Percentiles rank a stretch among this genome's conserved stretches.
phyloP scores from a whole-genome alignment of 1,140 invertebrate species.

The Cotesia vestalis region DNA sequence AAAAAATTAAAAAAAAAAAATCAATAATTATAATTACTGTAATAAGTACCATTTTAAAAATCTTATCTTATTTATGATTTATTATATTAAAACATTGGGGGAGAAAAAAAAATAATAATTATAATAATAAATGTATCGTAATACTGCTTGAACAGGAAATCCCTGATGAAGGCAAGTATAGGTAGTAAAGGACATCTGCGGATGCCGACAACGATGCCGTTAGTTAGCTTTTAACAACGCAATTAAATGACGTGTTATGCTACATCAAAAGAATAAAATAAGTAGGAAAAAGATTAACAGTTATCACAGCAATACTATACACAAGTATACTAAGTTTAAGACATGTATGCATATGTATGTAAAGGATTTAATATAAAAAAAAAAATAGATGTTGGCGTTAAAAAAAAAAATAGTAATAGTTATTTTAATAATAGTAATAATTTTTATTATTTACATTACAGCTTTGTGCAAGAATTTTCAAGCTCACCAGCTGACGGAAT shows the following conservation, averaged over 20 bases:
- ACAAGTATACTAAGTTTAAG: not conserved
- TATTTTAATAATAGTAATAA: not conserved
- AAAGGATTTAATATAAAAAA: too few species aligned
- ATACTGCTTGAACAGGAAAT: constrained; percentile 24
- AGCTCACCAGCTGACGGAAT: constrained; percentile 85
- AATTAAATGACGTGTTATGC: constrained; percentile 25
- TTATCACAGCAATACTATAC: not conserved
- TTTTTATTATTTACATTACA: constrained; percentile 63
- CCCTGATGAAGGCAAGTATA: not conserved
- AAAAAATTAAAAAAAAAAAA: not conserved
- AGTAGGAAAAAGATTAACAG: constrained; percentile 2
- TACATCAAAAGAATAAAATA: not conserved
- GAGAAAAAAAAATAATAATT: not conserved
- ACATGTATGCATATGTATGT: not conserved
- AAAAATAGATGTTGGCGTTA: constrained; percentile 26
- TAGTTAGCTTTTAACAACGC: constrained; percentile 25
- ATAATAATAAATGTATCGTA: not conserved
- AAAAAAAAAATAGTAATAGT: not conserved
- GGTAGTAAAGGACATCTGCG: constrained; percentile 11
- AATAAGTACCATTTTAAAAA: too few species aligned
- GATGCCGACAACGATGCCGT: constrained; percentile 21
- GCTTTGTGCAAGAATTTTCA: constrained; percentile 91
- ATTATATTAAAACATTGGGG: not conserved
- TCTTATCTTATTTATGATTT: too few species aligned
- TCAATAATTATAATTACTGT: not conserved